Evolutionary conservation across 2,113 vertebrate genomes (phyloP).

Genomic region (Protomyctophum bolini): DNA sequence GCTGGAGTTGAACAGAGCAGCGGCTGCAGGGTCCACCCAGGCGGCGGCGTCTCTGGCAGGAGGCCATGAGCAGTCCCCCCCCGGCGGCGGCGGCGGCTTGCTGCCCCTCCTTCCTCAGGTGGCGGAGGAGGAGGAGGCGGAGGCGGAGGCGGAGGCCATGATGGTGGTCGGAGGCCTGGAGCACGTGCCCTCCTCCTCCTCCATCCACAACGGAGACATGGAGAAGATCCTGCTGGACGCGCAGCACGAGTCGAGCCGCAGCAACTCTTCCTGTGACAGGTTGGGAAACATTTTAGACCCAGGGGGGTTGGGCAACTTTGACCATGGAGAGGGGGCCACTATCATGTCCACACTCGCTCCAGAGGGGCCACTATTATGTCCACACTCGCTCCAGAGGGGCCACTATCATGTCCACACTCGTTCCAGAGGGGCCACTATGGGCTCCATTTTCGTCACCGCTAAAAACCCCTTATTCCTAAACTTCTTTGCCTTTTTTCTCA

Average conservation of each 20-base stretch:
- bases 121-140: conserved; percentile 71
- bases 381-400: too few species aligned
- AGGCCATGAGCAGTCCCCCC: conserved; percentile 40
- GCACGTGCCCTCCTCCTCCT: conserved; percentile 95
- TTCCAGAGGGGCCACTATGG: too few species aligned
- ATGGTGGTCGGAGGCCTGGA: conserved; percentile 85
- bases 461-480: too few species aligned
- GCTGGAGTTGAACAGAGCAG: conserved; percentile 89
- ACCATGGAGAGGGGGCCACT: too few species aligned
- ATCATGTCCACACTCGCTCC: too few species aligned
- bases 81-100: conserved; percentile 52
- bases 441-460: too few species aligned
- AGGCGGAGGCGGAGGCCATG: conserved; percentile 69
- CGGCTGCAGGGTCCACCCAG: conserved; percentile 35
- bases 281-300: conserved; percentile 49
- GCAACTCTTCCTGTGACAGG: conserved; percentile 98
- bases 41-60: conserved; percentile 26
- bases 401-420: too few species aligned
- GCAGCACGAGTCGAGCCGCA: conserved; percentile 97
- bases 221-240: conserved; percentile 97
- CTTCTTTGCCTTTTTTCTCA: too few species aligned
- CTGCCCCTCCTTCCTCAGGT: conserved; percentile 67
- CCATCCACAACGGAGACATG: conserved; percentile 98
- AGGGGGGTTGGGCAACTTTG: neutral
- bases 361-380: too few species aligned